phyloP scores from a whole-genome alignment of 2,888 invertebrate species.

The Tortricodes alternella region DNA sequence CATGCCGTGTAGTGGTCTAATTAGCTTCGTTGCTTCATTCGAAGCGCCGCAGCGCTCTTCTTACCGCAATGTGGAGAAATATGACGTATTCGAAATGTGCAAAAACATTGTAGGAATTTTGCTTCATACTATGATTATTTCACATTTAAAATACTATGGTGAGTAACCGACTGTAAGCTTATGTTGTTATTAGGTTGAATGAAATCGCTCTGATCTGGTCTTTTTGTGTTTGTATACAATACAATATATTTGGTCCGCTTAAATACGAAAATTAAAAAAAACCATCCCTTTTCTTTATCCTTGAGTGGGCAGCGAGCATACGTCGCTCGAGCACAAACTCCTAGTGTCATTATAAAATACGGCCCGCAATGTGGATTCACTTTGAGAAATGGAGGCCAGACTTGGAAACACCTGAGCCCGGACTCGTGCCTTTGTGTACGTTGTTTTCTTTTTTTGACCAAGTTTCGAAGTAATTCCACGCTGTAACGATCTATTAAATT shows the following conservation, averaged over 20 bases:
- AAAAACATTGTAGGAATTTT: no score
- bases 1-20: conserved; percentile 51
- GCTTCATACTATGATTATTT: no score
- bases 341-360: conserved; percentile 79
- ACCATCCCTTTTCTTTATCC: conserved; percentile 65
- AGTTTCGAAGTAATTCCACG: background rate
- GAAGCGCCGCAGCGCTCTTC: conserved; percentile 1
- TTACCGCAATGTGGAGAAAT: background rate
- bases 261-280: no score
- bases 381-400: conserved; percentile 77
- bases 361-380: conserved; percentile 70
- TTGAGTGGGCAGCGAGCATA: conserved; percentile 73
- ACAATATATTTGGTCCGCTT: no score
- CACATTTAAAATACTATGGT: no score
- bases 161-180: no score
- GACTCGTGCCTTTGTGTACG: conserved; percentile 47
- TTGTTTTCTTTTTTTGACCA: conserved; percentile 17
- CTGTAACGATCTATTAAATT: conserved; percentile 9
- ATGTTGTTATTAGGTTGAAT: no score
- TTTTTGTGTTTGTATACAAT: no score
- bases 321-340: conserved; percentile 68
- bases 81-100: no score
- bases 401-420: conserved; percentile 66
- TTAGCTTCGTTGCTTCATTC: conserved; percentile 49
- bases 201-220: no score